These are phyloP conservation scores for Chrysolina haemoptera DNA, from an alignment of 2,888 invertebrate genomes.

Conservation along the genomic window DNA sequence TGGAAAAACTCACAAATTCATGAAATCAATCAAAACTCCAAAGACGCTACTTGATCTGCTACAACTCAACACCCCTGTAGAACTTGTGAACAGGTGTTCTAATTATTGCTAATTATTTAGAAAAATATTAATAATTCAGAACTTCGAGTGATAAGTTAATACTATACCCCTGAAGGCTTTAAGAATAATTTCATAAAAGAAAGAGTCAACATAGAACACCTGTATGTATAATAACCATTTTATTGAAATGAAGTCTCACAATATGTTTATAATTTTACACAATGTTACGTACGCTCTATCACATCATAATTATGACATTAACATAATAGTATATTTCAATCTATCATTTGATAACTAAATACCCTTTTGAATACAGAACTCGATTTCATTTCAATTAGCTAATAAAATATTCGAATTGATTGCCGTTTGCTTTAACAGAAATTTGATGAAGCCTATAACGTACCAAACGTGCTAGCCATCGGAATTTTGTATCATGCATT, in stretches of 20 bases:
- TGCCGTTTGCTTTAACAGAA: neutral
- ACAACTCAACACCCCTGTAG: no score
- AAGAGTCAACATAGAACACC: neutral
- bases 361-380: neutral
- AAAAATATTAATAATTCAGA: neutral
- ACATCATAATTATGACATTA: conserved; percentile 12
- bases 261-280: neutral
- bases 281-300: conserved; percentile 4
- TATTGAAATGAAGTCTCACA: neutral
- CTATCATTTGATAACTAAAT: neutral
- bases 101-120: neutral
- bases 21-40: no score
- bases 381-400: conserved; percentile 3
- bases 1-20: no score
- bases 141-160: neutral
- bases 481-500: no score
- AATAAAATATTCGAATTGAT: neutral
- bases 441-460: neutral
- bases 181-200: neutral
- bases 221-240: conserved; percentile 1
- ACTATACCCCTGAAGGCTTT: neutral
- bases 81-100: neutral
- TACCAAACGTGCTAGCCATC: no score
- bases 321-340: neutral
- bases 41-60: no score